Base-by-base conservation (phyloP, 2,113 vertebrate genomes). In the Hiodon tergisus region DNA sequence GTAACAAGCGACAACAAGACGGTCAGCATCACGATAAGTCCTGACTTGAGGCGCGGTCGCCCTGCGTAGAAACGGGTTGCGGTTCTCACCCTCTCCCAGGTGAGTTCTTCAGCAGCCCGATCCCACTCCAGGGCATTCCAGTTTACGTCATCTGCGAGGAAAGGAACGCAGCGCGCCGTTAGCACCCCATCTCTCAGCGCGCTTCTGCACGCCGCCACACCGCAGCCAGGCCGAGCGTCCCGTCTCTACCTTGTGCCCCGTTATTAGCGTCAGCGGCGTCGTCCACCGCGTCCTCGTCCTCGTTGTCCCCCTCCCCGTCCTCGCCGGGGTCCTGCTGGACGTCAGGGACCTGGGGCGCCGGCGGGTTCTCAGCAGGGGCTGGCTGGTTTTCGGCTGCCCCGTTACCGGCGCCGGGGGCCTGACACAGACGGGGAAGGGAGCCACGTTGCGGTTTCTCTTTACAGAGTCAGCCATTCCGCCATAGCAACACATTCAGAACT, bases 101-200 rank as follows among this genome's bases (percentile, higher is more conserved):
- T 98, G 69, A 98, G 93, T 66, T 98, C 96, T 85, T 98, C 96
- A 54, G 96, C 96, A 79, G 95, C 96, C 81, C 96, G 91, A 81
- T 98, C 96, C 96, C 96, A 98, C 78, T 98, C 96, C 84, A 98
- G 80, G 50, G 95, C 96, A 71, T 98, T 98, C 96, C 96, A 98
- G 89, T 98, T 98, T 92, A 98, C 93, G 84, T 98, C 96, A 86
- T 97, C 95, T 96, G 78, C 71, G 85, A 84, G 78, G 66, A 81
- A 2, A 55, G 48, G n/a, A 51, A 51, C 2, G 69, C 10, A 5
- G 6, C 2, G 58, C 67, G 31, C 31, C 31, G 31, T 31, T 31
- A 31, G 31, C 31, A 31, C 31, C 31, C 31, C 62, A 17, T 48
- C 4, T 67, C 31, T 47, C 50, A 69, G 8, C 3, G 4, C 11